Base-by-base conservation (phyloP, 2,113 vertebrate species). In the Pao palembangensis region DNA sequence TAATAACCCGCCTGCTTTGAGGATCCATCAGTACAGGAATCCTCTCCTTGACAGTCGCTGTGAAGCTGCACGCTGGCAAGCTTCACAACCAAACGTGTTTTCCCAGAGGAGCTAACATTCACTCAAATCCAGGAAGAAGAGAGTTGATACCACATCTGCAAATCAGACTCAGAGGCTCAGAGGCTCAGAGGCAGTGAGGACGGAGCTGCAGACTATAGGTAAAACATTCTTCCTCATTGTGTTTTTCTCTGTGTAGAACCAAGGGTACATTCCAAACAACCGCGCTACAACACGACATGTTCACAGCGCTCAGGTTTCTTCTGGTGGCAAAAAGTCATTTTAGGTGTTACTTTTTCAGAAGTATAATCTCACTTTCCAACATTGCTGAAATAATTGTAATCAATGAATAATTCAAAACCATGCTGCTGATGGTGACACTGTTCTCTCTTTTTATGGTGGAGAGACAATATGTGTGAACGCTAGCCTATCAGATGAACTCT, bases 1-100 rank as follows among this genome's bases (percentile, higher is more conserved):
- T 84, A 85, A 82, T 71, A 84, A 71, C 74, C 71, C 75, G 58
- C 57, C 62, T 16, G 11, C 69, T 71, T 42, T 59, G 69, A 75
- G 75, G 67, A 83, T 80, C 78, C 34, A 70, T 74, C 53, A 67
- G 67, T 11, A 12, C 53, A 65, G 58, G 74, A 71, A 73, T 54
- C 52, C 61, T 77, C 65, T 75, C 61, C 64, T 50, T 70, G 66
- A 71, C 67, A 64, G 59, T 53, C 62, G 63, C 71, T 58, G 41
- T 75, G 64, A 23, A 16, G 61, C 20, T 63, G 71, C 57, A 28
- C 64, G 61, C 61, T 73, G 42, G 52, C 68, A 77, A 61, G 43
- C 71, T 73, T 59, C 41, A 54, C 60, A 74, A 71, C 55, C 49
- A 68, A 72, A 67, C 13, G 16, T 16, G 55, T 69, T 69, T 51